These are phyloP conservation scores for Chironomus tentans DNA, from an alignment of 2,888 invertebrate genomes.

Conservation along the genomic window DNA sequence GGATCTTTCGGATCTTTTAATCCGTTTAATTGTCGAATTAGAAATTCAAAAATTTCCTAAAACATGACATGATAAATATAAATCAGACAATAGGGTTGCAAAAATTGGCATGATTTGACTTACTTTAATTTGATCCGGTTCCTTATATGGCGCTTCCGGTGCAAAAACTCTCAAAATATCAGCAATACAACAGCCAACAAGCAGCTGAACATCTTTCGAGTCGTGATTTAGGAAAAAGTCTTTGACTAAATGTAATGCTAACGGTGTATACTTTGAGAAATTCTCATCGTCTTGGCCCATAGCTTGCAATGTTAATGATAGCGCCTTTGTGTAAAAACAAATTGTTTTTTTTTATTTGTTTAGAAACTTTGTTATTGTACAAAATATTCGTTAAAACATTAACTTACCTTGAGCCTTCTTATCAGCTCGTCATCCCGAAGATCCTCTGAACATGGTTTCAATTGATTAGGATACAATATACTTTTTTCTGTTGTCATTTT, in stretches of 20 bases:
- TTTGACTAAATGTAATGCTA: constrained; percentile 86
- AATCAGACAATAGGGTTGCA: background rate
- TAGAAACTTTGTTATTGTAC: background rate
- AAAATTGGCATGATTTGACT: constrained; percentile 3
- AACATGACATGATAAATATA: too few species aligned
- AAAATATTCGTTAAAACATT: background rate
- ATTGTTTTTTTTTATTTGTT: constrained; percentile 14
- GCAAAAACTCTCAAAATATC: constrained; percentile 94
- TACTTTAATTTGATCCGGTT: constrained; percentile 80
- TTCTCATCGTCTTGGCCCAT: constrained; percentile 95
- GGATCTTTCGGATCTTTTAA: constrained; percentile 94
- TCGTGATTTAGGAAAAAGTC: constrained; percentile 85
- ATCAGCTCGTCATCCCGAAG: constrained; percentile 93
- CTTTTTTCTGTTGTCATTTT: constrained; percentile 47
- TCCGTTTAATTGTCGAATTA: constrained; percentile 87
- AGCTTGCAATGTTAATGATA: constrained; percentile 90
- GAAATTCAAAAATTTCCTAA: constrained; percentile 82
- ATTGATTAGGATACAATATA: constrained; percentile 89
- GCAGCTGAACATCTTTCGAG: constrained; percentile 84
- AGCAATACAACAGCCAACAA: constrained; percentile 95
- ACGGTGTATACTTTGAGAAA: constrained; percentile 81
- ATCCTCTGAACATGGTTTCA: constrained; percentile 90
- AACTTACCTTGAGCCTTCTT: constrained; percentile 76
- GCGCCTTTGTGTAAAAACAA: constrained; percentile 44
- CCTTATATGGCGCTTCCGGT: constrained; percentile 96